phyloP scores from a whole-genome alignment of 2,888 invertebrate genomes.

The Dryadula phaetusa region DNA sequence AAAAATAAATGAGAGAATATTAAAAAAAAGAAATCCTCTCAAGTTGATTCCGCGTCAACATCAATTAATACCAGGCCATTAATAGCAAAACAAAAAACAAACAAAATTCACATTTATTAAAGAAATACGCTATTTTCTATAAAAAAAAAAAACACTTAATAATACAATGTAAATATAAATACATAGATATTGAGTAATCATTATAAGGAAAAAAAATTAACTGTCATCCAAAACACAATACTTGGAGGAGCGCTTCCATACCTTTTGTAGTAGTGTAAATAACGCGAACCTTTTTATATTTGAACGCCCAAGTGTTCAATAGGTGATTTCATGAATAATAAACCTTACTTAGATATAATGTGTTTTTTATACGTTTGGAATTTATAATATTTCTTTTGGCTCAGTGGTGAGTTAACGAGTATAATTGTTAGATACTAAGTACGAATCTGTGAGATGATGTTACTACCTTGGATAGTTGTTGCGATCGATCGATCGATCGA shows the following conservation, averaged over 20 bases:
- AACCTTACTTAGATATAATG: slow-evolving; percentile 19
- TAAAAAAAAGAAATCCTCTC: too few relatives aligned
- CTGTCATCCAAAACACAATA: slow-evolving; percentile 20
- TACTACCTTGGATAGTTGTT: too few relatives aligned
- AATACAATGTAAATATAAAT: neutral
- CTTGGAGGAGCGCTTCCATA: neutral
- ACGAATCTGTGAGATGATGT: too few relatives aligned
- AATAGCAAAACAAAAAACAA: too few relatives aligned
- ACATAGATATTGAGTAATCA: neutral
- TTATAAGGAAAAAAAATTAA: slow-evolving; percentile 7
- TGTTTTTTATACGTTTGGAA: neutral
- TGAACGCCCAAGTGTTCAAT: slow-evolving; percentile 13
- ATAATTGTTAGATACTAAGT: neutral
- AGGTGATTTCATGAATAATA: slow-evolving; percentile 17
- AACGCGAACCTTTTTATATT: slow-evolving; percentile 16
- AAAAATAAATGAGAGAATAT: too few relatives aligned
- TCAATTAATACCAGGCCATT: neutral
- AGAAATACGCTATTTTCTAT: neutral
- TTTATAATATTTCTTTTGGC: slow-evolving; percentile 1
- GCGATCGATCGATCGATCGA: too few relatives aligned
- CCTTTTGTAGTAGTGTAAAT: slow-evolving; percentile 21
- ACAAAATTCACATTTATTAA: neutral
- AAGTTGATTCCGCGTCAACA: too few relatives aligned
- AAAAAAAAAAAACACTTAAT: neutral
- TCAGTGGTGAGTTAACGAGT: too few relatives aligned